These are phyloP conservation scores for Hirtodrosophila trivittata DNA, from an alignment of 2,888 invertebrate genomes.

Conservation along the genomic window DNA sequence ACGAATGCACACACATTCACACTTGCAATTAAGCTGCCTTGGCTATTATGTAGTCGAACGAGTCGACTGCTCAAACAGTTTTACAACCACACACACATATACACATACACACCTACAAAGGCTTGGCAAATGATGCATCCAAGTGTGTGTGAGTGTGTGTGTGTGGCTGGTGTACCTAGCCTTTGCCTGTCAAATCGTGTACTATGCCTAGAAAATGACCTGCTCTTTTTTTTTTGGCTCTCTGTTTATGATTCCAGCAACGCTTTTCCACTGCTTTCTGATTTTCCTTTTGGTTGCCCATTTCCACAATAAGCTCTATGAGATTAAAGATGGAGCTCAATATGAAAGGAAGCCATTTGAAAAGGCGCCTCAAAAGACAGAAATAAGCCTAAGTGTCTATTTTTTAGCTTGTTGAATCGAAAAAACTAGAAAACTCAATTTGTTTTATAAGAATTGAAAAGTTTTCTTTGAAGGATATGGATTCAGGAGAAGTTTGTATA, in stretches of 20 bases:
- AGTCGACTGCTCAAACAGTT: constrained; percentile 44
- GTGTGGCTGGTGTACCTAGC: neutral
- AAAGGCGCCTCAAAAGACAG: too few species aligned
- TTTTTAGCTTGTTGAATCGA: too few species aligned
- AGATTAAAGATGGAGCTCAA: too few species aligned
- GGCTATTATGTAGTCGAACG: constrained; percentile 45
- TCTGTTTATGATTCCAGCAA: constrained; percentile 10
- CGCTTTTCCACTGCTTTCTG: constrained; percentile 3
- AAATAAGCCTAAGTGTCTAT: too few species aligned
- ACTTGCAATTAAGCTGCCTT: constrained; percentile 68
- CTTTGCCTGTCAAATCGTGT: constrained; percentile 2
- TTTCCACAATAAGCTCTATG: too few species aligned
- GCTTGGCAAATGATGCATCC: constrained; percentile 26
- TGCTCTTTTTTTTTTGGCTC: constrained; percentile 2
- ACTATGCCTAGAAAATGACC: neutral
- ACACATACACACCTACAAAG: neutral
- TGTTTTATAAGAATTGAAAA: too few species aligned
- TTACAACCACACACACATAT: constrained; percentile 6
- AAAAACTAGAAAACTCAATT: too few species aligned
- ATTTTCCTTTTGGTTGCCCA: constrained; percentile 2
- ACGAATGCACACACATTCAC: constrained; percentile 30
- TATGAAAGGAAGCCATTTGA: too few species aligned
- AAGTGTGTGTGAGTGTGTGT: constrained; percentile 18
- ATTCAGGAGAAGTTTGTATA: too few species aligned
- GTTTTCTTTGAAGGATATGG: too few species aligned